These are phyloP conservation scores for Zosterops japonicus DNA, from an alignment of 2,113 vertebrate genomes.

Conservation along the genomic window DNA sequence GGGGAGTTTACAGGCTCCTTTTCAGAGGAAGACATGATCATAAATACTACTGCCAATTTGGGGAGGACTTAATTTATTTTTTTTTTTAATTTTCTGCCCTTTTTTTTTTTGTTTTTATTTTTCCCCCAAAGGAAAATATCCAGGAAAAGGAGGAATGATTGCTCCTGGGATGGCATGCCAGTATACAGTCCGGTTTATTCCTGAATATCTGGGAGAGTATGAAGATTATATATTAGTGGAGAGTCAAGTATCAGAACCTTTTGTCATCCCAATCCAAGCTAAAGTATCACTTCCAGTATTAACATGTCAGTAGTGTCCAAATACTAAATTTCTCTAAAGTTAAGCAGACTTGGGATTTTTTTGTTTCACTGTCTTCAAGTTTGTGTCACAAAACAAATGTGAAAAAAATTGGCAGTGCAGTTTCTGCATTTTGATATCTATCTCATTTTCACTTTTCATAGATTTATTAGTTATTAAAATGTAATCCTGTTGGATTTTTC, in stretches of 20 bases:
- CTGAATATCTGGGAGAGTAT: conserved; percentile 83
- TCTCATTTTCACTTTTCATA: neutral
- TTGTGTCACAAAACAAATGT: neutral
- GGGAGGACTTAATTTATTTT: neutral
- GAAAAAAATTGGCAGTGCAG: neutral
- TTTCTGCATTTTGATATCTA: neutral
- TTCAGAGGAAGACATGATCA: neutral
- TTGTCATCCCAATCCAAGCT: conserved; percentile 84
- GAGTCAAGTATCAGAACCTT: conserved; percentile 76
- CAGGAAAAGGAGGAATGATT: conserved; percentile 84
- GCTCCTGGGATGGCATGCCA: conserved; percentile 94
- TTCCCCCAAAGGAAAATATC: conserved; percentile 83
- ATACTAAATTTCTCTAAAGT: neutral
- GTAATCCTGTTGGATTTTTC: neutral
- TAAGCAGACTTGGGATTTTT: neutral
- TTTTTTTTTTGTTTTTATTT: neutral
- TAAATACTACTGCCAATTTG: neutral
- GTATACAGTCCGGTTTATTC: conserved; percentile 85
- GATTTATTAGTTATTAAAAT: neutral
- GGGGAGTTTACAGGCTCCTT: neutral
- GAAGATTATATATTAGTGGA: conserved; percentile 87
- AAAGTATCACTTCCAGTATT: conserved; percentile 84
- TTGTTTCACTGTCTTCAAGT: neutral
- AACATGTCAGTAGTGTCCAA: conserved; percentile 78
- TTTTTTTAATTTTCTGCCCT: neutral